Base-by-base conservation (phyloP, 2,797 vertebrate species). In the Novumbra hubbsi region DNA sequence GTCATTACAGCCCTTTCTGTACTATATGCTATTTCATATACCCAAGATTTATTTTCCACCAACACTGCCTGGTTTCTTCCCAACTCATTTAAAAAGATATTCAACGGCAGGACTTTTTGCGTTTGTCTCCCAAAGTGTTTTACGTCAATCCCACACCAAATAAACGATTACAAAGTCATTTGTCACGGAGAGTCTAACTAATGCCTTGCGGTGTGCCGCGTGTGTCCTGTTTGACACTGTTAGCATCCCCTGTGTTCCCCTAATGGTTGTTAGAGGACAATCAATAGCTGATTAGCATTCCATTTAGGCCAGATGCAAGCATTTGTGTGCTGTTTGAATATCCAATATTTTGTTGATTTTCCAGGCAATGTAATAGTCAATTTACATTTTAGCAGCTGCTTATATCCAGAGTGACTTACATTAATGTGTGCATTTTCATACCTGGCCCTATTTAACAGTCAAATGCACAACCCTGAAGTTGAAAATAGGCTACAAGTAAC, bases 231-330 rank as follows among this genome's bases (percentile, higher is more conserved):
- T 0, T 60, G 34, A 55, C 2, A 41, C 41, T 34, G 38, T 60
- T 60, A 7, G 30, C 24, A 2, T 60, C 28, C 41, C 21, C 41
- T 38, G 52, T 62, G 52, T 60, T 60, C 55, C 32, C 32, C 34
- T 12, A 12, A 16, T n/a, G 16, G 32, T 38, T 15, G 67, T 24
- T 57, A 71, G 32, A 71, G 50, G 19, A 34, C 52, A 57, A 60
- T 57, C 70, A 71, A 60, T 60, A 57, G n/a, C 19, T 24, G 32
- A 71, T 71, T 60, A 71, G 38, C 50, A 71, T 71, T 30, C 2
- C 8, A 11, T 60, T 71, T 71, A 62, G 55, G 50, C n/a, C 32
- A 60, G 70, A 15, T 62, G 28, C 17, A 70, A 38, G 16, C 9
- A 30, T 5, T 21, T 45, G 27, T 5, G 14, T 66, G 64, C 28